Evolutionary conservation across 2,797 vertebrate genomes (phyloP), one percentile per base, ranked within the genome.

Genomic region (Lepilemur ruficaudatus): DNA sequence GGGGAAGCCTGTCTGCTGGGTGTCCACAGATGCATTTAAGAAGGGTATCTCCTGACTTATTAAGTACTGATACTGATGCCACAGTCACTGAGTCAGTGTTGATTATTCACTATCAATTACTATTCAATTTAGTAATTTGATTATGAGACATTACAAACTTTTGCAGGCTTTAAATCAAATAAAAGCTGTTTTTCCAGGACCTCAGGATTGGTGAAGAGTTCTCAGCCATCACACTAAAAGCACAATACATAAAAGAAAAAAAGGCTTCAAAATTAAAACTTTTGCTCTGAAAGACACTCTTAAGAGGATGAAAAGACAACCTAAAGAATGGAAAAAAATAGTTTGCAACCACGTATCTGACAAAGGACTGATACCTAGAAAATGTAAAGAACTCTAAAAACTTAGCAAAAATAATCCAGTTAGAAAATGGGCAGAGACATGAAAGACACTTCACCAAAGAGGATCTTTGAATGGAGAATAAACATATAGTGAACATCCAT

Each of bases 221-320:
- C 57, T 61, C 82, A 91, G 70, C 72, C 15, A 1, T 80, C n/a
- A 38, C 61, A 91, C 70, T 46, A 50, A 96, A 84, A 75, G 15
- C 46, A 87, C 4, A n/a, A 76, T 43, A 41, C 50, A 83, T 63
- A 70, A 67, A 76, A 88, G 18, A 69, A 57, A 69, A n/a, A 76
- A 78, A 73, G 41, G 80, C 32, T 95, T 94, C 32, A 67, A 86
- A 59, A 76, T 41, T 69, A 70, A 88, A 95, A 38, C 4, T 3
- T 84, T 67, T 76, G 48, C 14, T 89, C 52, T 72, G 18, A 8
- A 87, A 55, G 35, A 79, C 38, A 52, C 6, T 48, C 1, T 75
- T 41, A 70, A 79, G 38, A 79, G 4, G 15, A 78, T 82, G 35
- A 59, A 86, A 70, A 94, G n/a, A 82, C 2, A 89, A 70, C 7